Evolutionary conservation across 2,797 vertebrate genomes (phyloP).

Genomic region (Centropyge bicolor): DNA sequence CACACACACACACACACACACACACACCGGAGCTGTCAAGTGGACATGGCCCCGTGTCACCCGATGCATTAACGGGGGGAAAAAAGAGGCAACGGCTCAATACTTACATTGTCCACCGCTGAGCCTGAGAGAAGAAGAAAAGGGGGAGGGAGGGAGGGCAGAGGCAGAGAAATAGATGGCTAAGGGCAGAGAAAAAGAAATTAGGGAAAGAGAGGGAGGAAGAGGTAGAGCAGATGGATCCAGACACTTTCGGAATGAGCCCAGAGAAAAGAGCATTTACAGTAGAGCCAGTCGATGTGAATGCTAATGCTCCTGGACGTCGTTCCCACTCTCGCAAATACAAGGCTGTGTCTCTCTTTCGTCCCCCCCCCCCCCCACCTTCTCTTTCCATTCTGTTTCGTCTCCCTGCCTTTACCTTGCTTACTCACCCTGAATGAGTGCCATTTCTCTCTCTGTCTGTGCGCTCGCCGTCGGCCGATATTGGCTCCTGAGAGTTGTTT

Average conservation of each 20-base stretch:
- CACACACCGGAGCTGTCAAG: slow-evolving; percentile 30
- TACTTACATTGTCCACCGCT: slow-evolving; percentile 49
- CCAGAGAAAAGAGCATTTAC: slow-evolving; percentile 71
- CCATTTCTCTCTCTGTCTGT: slow-evolving; percentile 23
- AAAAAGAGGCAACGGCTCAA: slow-evolving; percentile 42
- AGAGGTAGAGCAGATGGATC: slow-evolving; percentile 61
- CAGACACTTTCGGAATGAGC: slow-evolving; percentile 67
- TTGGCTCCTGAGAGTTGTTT: slow-evolving; percentile 67
- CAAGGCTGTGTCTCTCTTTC: slow-evolving; percentile 50
- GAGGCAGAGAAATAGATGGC: slow-evolving; percentile 50
- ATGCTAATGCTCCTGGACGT: slow-evolving; percentile 63
- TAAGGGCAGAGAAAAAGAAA: slow-evolving; percentile 50
- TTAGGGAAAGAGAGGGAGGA: slow-evolving; percentile 39
- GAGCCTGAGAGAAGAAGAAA: slow-evolving; percentile 32
- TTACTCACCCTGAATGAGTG: slow-evolving; percentile 40
- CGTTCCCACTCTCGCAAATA: slow-evolving; percentile 46
- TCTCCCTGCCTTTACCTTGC: slow-evolving; percentile 41
- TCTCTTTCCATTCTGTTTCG: slow-evolving; percentile 41
- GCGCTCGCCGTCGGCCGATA: slow-evolving; percentile 29
- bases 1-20: slow-evolving; percentile 17
- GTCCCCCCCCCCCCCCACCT: neutral
- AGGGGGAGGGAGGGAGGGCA: neutral
- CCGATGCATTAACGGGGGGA: slow-evolving; percentile 36
- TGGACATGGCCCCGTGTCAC: slow-evolving; percentile 45
- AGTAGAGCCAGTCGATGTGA: slow-evolving; percentile 63